These are phyloP conservation scores for Fratercula arctica DNA, from an alignment of 2,797 vertebrate species.

Conservation along the genomic window DNA sequence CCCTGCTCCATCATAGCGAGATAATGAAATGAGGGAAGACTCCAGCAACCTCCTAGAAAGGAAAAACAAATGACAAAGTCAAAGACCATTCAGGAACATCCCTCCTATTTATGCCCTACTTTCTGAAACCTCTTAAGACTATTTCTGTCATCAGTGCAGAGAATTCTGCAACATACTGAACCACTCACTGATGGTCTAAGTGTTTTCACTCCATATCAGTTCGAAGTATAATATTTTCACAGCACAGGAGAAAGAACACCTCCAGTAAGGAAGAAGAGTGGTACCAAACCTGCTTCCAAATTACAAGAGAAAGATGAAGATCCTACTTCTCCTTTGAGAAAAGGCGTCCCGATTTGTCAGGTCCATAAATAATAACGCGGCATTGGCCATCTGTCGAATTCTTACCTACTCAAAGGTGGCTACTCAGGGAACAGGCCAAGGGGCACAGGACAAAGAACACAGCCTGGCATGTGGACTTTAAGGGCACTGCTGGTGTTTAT, in stretches of 20 bases:
- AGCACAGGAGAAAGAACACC: neutral
- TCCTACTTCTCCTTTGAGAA: neutral
- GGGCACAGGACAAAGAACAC: neutral
- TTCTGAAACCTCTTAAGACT: slow-evolving; percentile 1
- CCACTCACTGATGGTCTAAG: neutral
- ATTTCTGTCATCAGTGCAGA: neutral
- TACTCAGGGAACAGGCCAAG: neutral
- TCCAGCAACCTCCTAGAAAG: slow-evolving; percentile 92
- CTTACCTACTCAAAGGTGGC: neutral
- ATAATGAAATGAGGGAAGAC: slow-evolving; percentile 94
- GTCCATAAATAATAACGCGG: neutral
- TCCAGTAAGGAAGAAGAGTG: neutral
- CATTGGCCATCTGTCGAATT: neutral
- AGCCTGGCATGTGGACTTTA: accelerated
- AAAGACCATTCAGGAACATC: slow-evolving; percentile 54
- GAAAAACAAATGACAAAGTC: slow-evolving; percentile 64
- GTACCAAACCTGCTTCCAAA: neutral
- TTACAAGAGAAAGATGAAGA: neutral
- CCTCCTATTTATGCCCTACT: neutral
- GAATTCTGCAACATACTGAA: neutral
- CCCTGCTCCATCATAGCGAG: slow-evolving; percentile 95
- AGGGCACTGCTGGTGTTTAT: neutral
- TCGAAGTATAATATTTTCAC: neutral
- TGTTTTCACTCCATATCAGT: neutral
- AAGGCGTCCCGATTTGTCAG: neutral